phyloP scores from a whole-genome alignment of 2,797 vertebrate species.

The Cephalopachus bancanus region DNA sequence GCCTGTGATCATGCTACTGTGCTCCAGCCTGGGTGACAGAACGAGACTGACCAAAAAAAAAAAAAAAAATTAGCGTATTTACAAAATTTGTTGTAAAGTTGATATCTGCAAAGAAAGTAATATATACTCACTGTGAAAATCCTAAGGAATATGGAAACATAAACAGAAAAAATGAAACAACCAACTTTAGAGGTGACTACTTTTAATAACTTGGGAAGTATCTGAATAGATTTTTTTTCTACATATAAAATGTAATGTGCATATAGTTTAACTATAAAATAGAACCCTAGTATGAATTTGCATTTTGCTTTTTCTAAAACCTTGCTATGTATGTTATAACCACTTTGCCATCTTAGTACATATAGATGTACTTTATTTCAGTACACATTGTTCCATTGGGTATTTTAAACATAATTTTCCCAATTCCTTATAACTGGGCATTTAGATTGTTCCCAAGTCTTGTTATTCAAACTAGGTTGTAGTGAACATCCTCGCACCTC shows the following conservation, averaged over 20 bases:
- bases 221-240: neutral
- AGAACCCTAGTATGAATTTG: neutral
- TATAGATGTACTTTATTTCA: neutral
- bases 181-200: neutral
- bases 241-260: neutral
- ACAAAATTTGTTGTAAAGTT: constrained; percentile 1
- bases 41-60: no score
- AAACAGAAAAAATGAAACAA: neutral
- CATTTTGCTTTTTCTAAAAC: neutral
- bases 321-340: neutral
- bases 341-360: neutral
- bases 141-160: constrained; percentile 3
- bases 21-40: no score
- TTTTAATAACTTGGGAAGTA: neutral
- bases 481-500: neutral
- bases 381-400: neutral
- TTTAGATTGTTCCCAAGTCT: neutral
- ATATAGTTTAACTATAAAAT: neutral
- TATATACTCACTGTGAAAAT: neutral
- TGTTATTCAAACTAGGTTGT: neutral
- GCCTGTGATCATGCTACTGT: no score
- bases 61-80: no score
- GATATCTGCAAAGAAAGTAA: neutral
- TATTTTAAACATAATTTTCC: neutral
- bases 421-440: neutral